Evolutionary conservation across 2,888 invertebrate species (phyloP).

Genomic region (Drosophila lutescens): DNA sequence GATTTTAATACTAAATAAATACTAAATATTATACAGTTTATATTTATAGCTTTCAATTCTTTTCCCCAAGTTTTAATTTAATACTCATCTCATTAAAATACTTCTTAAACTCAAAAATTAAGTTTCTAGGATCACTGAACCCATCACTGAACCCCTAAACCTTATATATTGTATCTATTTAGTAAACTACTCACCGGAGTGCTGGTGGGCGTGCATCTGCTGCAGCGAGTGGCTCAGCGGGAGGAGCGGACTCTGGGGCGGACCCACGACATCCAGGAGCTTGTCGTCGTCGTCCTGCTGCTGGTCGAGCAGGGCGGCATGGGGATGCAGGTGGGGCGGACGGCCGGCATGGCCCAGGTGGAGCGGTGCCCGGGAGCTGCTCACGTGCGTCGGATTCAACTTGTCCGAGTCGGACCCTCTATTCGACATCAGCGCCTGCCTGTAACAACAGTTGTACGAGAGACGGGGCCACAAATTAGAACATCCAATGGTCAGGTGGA

Average conservation of each 20-base stretch:
- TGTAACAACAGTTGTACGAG: slow-evolving; percentile 85
- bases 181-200: slow-evolving; percentile 81
- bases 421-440: slow-evolving; percentile 88
- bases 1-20: too few relatives aligned
- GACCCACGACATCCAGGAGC: slow-evolving; percentile 94
- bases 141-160: too few relatives aligned
- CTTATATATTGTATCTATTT: too few relatives aligned
- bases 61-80: too few relatives aligned
- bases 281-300: slow-evolving; percentile 93
- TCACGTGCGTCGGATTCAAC: slow-evolving; percentile 86
- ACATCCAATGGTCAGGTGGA: slow-evolving; percentile 78
- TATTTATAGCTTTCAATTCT: too few relatives aligned
- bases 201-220: slow-evolving; percentile 85
- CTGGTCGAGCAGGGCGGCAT: slow-evolving; percentile 81
- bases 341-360: slow-evolving; percentile 84
- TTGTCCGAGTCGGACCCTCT: slow-evolving; percentile 85
- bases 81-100: too few relatives aligned
- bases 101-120: too few relatives aligned
- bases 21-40: too few relatives aligned
- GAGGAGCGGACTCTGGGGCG: slow-evolving; percentile 92
- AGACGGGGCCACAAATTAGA: slow-evolving; percentile 82
- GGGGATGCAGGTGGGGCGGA: slow-evolving; percentile 81
- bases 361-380: slow-evolving; percentile 84
- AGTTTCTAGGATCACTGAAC: too few relatives aligned
- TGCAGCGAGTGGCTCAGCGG: slow-evolving; percentile 85